Base-by-base conservation (phyloP, 2,113 vertebrate genomes). In the Pseudolaguvia tuberculata region DNA sequence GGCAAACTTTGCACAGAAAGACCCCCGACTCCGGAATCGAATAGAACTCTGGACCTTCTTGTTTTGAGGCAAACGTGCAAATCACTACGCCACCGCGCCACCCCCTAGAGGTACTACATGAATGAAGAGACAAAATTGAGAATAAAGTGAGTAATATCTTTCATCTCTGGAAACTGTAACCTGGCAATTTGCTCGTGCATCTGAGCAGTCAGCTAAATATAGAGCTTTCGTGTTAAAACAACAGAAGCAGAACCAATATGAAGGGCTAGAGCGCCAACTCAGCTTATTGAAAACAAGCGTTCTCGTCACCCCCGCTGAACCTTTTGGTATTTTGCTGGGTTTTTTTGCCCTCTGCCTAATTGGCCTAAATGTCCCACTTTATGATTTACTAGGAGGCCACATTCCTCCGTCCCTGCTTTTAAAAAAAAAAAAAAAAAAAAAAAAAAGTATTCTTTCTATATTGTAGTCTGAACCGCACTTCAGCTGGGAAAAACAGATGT, bases 131-230 rank as follows among this genome's bases (percentile, higher is more conserved):
- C 70, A 63, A 79, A 71, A 77, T 75, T 45, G 31, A 69, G 51
- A 52, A 75, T 55, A 77, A 45, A 31, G 29, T 66, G 59, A 81
- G 70, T 79, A 79, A 79, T 78, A 79, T 76, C 65, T 75, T 61
- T 66, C 67, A 73, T 62, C 66, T 65, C 23, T 62, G 27, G 51
- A 63, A 80, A 80, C 73, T 66, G 70, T 75, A 58, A 77, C 63
- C 57, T 59, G 10, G 4, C 27, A 68, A 55, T 55, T 39, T 31
- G 31, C 35, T 53, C 71, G 59, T 62, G 62, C 65, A 35, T 71
- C 56, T 21, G 27, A 31, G 18, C 51, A 79, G 73, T 27, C 27
- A n/a, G 52, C 73, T 80, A 81, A 70, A 80, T 80, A 72, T 83
- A 80, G 66, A 42, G 21, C n/a, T n/a, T n/a, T 7, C 42, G 62